Percentiles rank a stretch among this genome's conserved stretches.
These are phyloP conservation scores for Mixornis gularis DNA, from an alignment of 2,113 vertebrate species.

Conservation along the genomic window DNA sequence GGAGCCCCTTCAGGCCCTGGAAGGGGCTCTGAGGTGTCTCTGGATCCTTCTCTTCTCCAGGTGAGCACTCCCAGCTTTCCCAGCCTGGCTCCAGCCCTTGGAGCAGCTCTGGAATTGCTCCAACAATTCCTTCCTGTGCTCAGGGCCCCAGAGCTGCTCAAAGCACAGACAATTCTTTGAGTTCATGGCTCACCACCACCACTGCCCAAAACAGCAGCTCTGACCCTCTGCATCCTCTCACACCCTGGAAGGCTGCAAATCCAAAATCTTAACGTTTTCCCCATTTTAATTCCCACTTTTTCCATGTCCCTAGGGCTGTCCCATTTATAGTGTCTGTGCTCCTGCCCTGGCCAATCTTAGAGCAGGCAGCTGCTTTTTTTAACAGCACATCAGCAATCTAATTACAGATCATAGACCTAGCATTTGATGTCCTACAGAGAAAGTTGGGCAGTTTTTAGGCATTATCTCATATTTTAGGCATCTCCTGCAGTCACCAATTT, in stretches of 20 bases:
- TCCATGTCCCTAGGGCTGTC: not conserved
- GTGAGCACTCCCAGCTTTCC: not conserved
- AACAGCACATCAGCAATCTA: slow-evolving; percentile 54
- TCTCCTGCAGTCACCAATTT: slow-evolving; percentile 51
- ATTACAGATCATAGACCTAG: slow-evolving; percentile 50
- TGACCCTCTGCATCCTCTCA: not conserved
- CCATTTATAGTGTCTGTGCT: not conserved
- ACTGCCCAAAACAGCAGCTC: not conserved
- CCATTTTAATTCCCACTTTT: not conserved
- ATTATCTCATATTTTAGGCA: slow-evolving; percentile 66
- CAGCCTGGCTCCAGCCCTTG: not conserved
- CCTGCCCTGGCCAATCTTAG: not conserved
- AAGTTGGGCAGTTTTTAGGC: slow-evolving; percentile 22
- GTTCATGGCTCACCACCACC: not conserved
- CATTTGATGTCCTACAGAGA: slow-evolving; percentile 50
- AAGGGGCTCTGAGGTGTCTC: not conserved
- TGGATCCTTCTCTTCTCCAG: not conserved
- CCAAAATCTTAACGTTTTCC: not conserved
- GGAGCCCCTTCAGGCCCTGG: not conserved
- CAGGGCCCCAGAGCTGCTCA: not conserved
- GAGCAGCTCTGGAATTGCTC: not conserved
- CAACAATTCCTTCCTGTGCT: not conserved
- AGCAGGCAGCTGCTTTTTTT: slow-evolving; percentile 39
- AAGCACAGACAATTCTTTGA: not conserved
- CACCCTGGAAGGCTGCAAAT: not conserved